Evolutionary conservation across 2,888 invertebrate species (phyloP).

Genomic region (Amblyteles armatorius): DNA sequence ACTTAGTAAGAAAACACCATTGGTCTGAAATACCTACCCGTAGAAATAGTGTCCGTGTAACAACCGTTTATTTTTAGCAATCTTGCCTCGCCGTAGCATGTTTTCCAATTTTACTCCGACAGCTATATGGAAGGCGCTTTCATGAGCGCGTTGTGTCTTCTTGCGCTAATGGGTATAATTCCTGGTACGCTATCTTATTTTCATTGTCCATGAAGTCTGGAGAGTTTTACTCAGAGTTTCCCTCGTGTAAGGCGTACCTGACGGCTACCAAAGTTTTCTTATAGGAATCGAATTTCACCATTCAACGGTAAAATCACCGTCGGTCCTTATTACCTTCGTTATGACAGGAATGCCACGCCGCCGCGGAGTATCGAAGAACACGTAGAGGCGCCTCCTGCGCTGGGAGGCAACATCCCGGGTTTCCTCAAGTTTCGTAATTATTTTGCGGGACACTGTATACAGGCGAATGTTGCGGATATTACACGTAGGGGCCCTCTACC

Average conservation of each 20-base stretch:
- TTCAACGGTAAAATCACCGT: constrained; percentile 49
- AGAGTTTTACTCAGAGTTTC: constrained; percentile 25
- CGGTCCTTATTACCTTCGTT: constrained; percentile 64
- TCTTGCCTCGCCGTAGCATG: too few species aligned
- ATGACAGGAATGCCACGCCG: constrained; percentile 33
- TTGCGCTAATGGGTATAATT: constrained; percentile 20
- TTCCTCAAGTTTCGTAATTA: constrained; percentile 33
- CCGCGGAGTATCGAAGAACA: constrained; percentile 16
- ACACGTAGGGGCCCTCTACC: background rate
- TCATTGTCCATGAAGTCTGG: constrained; percentile 46
- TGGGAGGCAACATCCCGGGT: constrained; percentile 24
- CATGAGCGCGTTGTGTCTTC: too few species aligned
- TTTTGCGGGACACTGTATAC: constrained; percentile 41
- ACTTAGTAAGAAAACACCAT: too few species aligned
- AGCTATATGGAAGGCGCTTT: background rate
- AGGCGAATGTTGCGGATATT: background rate
- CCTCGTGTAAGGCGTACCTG: background rate
- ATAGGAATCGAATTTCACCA: constrained; percentile 75
- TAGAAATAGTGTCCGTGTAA: too few species aligned
- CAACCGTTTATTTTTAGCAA: too few species aligned
- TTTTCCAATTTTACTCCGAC: background rate
- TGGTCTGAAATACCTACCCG: too few species aligned
- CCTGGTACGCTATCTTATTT: constrained; percentile 34
- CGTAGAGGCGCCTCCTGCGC: constrained; percentile 16
- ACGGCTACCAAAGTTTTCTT: constrained; percentile 72